A percentile compares a stretch with the other conserved stretches of the same genome.
phyloP scores from a whole-genome alignment of 2,113 vertebrate genomes.

The Tursiops truncatus region DNA sequence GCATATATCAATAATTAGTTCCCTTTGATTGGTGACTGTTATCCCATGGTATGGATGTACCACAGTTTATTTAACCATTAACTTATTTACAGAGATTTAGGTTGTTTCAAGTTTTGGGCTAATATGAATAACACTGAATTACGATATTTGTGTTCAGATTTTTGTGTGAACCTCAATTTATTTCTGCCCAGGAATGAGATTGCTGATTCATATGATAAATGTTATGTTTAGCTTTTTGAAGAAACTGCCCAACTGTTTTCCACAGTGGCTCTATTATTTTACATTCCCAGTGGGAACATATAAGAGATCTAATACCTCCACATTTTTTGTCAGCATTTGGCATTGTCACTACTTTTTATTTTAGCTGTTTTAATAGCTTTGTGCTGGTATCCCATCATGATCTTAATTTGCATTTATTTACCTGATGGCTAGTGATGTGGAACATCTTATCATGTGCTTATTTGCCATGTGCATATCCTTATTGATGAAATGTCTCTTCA shows the following conservation, averaged over 20 bases:
- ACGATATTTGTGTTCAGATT: not conserved
- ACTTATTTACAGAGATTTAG: not conserved
- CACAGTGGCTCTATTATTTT: not conserved
- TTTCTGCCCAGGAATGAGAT: not conserved
- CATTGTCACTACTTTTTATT: not conserved
- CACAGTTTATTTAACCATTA: constrained; percentile 11
- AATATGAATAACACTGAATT: not conserved
- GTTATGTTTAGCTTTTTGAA: not conserved
- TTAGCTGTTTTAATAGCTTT: not conserved
- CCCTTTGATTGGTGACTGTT: not conserved
- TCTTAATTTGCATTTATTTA: not conserved
- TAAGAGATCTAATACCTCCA: not conserved
- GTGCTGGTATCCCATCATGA: not conserved
- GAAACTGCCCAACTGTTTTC: not conserved
- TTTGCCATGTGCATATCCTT: not conserved
- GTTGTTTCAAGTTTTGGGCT: not conserved
- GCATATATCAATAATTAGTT: not conserved
- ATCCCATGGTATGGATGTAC: not conserved
- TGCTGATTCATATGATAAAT: not conserved
- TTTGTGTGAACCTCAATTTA: not conserved
- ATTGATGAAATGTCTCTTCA: not conserved
- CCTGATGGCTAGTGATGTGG: not conserved
- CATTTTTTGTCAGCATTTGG: not conserved
- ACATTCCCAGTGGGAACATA: not conserved
- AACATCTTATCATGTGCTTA: not conserved